These are phyloP conservation scores for Pelmatolapia mariae DNA, from an alignment of 2,113 vertebrate genomes.

Conservation along the genomic window DNA sequence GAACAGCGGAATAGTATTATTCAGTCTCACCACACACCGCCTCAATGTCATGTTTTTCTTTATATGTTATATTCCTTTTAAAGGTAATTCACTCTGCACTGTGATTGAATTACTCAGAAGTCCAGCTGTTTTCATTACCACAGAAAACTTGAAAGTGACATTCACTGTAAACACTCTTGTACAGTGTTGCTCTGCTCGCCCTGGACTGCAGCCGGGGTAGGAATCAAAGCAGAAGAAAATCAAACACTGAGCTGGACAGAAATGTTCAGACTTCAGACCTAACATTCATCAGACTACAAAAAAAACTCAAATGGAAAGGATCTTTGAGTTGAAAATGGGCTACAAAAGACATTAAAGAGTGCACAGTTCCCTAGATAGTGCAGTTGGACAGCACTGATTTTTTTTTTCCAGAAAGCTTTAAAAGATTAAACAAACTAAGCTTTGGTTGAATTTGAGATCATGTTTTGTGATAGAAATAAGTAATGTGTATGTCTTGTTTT, in stretches of 20 bases:
- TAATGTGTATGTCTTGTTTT: not conserved
- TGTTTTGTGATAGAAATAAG: not conserved
- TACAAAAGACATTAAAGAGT: conserved; percentile 24
- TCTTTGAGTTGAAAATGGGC: conserved; percentile 18
- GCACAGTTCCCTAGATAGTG: not conserved
- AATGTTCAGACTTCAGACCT: conserved; percentile 24
- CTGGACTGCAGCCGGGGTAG: not conserved
- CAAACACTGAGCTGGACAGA: not conserved
- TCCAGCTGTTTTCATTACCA: not conserved
- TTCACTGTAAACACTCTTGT: not conserved
- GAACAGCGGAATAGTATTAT: not conserved
- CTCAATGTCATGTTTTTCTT: not conserved
- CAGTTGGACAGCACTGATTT: not conserved
- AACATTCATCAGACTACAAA: conserved; percentile 25
- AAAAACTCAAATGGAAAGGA: conserved; percentile 18
- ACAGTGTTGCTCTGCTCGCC: not conserved
- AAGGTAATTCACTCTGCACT: not conserved
- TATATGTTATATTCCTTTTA: not conserved
- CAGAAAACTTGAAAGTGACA: not conserved
- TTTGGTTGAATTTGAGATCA: not conserved
- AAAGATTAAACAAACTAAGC: not conserved
- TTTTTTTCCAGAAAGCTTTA: not conserved
- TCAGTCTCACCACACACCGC: not conserved
- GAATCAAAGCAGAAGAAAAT: conserved; percentile 22
- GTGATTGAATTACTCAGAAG: not conserved